These are phyloP conservation scores for Poecilobothrus nobilitatus DNA, from an alignment of 2,888 invertebrate species.

Conservation along the genomic window DNA sequence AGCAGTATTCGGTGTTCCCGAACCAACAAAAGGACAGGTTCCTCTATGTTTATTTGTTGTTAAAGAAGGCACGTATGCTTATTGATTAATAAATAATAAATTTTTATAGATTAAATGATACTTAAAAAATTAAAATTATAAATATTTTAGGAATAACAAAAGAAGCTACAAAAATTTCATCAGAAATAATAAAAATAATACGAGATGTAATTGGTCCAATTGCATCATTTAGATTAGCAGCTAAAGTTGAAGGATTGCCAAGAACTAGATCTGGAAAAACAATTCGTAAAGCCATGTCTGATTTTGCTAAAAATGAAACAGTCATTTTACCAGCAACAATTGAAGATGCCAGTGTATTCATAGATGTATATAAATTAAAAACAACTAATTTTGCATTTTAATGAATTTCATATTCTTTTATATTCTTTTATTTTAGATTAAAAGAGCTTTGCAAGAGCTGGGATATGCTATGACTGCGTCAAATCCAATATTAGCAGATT, in stretches of 20 bases:
- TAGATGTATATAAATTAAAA: conserved; percentile 41
- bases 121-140: too few species aligned
- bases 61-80: conserved; percentile 41
- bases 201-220: conserved; percentile 56
- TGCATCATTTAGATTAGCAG: conserved; percentile 74
- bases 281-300: conserved; percentile 74
- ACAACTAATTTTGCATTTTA: too few species aligned
- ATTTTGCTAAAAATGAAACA: conserved; percentile 70
- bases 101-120: conserved; percentile 15
- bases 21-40: conserved; percentile 80
- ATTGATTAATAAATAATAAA: conserved; percentile 25
- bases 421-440: conserved; percentile 45
- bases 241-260: conserved; percentile 72
- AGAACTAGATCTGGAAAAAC: conserved; percentile 73
- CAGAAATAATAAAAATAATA: conserved; percentile 40
- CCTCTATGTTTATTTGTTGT: conserved; percentile 81
- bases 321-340: conserved; percentile 78
- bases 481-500: conserved; percentile 46
- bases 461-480: conserved; percentile 67
- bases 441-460: conserved; percentile 61
- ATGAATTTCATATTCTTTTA: background rate
- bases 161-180: conserved; percentile 34
- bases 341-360: conserved; percentile 76
- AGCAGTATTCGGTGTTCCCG: conserved; percentile 84
- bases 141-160: conserved; percentile 22